Base-by-base conservation (phyloP, 2,888 invertebrate genomes). In the Parnassius glacialis region DNA sequence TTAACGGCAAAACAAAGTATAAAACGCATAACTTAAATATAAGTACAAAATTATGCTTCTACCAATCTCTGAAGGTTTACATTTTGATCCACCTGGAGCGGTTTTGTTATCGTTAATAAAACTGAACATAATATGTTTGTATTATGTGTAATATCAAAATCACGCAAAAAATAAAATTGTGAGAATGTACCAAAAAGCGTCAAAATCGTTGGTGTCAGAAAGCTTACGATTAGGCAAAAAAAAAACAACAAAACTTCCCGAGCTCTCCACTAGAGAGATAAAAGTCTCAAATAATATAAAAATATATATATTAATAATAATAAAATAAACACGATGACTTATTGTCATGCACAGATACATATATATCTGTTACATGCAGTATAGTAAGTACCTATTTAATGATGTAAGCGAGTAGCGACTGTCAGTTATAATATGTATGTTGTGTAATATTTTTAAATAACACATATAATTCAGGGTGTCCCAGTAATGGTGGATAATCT, bases 231-330 rank as follows among this genome's bases (percentile, higher is more conserved):
- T 67, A 73, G 71, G 76, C 77, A 79, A 78, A 78, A 78, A 73
- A 71, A 76, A 20, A 20, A 20, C 20, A 20, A 78, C 76, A 74
- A 75, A 80, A 77, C 91, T 91, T 92, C 90, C 90, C 84, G 90
- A 91, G 91, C 89, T 90, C 90, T 90, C 90, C 91, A 92, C 91
- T 82, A 86, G 89, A 89, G 90, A 91, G 90, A 77, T 81, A 84
- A 57, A n/a, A 54, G 50, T 75, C 71, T 80, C 72, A 62, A 64
- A 64, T 78, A 74, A 81, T 76, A 72, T 75, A 74, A 73, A 69
- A 74, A 75, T 72, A 72, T 74, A 72, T 74, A 72, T 75, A 66
- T 71, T 67, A 71, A 71, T 76, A 72, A 79, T 75, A 74, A 75
- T 70, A 68, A 65, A 74, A 64, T 48, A 70, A 62, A 57, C 52